A percentile compares a stretch with the other conserved stretches of the same genome.
These are phyloP conservation scores for Rhyacophila evoluta DNA, from an alignment of 2,888 invertebrate species.

Conservation along the genomic window DNA sequence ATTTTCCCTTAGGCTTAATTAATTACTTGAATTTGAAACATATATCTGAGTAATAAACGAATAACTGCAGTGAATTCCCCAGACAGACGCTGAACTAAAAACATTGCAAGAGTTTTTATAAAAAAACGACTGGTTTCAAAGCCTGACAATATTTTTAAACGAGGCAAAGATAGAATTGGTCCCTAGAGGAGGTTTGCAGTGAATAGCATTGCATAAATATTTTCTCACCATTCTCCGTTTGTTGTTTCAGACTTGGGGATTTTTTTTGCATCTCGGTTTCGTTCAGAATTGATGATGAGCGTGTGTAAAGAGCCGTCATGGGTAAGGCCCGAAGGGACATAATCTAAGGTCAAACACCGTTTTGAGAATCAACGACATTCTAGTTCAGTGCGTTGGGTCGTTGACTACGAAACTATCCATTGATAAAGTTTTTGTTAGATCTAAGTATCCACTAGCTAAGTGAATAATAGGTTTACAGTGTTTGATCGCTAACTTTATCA, in stretches of 20 bases:
- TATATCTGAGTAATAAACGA: neutral
- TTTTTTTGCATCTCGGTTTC: neutral
- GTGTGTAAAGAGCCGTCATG: neutral
- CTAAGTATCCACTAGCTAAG: too few species aligned
- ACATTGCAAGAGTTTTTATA: neutral
- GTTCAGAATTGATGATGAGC: conserved; percentile 6
- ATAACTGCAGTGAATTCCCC: conserved; percentile 1
- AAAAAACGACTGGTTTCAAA: neutral
- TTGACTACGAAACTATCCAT: neutral
- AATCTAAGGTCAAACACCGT: conserved; percentile 14
- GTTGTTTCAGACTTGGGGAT: neutral
- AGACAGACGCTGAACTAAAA: neutral
- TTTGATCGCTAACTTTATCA: too few species aligned
- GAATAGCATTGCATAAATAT: conserved; percentile 9
- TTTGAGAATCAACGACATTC: conserved; percentile 6
- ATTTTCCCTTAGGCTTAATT: too few species aligned
- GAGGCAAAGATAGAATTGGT: conserved; percentile 7
- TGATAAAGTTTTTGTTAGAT: neutral
- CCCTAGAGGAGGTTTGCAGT: neutral
- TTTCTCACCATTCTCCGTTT: neutral
- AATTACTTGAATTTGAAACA: neutral
- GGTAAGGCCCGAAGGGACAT: neutral
- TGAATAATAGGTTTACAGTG: too few species aligned
- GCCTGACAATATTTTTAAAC: conserved; percentile 22
- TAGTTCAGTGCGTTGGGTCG: neutral